Percentiles rank a stretch among this genome's conserved stretches.
Conservation (phyloP, 1,140 invertebrate species). For the Wasmannia auropunctata region DNA sequence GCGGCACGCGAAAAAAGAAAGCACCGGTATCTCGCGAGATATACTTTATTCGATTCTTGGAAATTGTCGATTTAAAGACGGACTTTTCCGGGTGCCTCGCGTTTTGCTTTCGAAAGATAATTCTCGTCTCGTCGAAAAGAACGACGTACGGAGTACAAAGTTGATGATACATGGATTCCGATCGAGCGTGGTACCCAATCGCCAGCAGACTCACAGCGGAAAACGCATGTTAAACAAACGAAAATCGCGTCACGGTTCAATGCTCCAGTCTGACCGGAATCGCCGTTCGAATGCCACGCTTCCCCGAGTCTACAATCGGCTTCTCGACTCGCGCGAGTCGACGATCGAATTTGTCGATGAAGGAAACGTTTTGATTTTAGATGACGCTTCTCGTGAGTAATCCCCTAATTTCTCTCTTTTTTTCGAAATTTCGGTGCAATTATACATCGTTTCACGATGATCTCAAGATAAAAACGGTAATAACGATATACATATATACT, state of each 20-base stretch:
- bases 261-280: slow-evolving; percentile 67
- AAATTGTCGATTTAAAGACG: background rate
- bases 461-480: background rate
- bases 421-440: too few relatives aligned
- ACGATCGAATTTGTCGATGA: background rate
- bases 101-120: background rate
- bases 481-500: too few relatives aligned
- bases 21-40: background rate
- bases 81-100: background rate
- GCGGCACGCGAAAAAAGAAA: background rate
- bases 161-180: background rate
- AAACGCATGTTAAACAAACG: slow-evolving; percentile 55
- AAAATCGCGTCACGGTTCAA: slow-evolving; percentile 71
- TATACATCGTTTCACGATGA: too few relatives aligned
- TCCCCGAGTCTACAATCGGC: slow-evolving; percentile 54
- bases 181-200: background rate
- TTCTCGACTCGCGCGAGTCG: slow-evolving; percentile 42
- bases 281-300: slow-evolving; percentile 45
- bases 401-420: background rate
- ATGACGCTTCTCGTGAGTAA: background rate
- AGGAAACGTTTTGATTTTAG: background rate
- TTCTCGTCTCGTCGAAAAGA: background rate
- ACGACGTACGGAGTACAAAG: background rate
- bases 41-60: background rate
- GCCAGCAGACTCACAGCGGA: background rate